Conservation (phyloP, 2,888 invertebrate species). For the Epinotia ramella region DNA sequence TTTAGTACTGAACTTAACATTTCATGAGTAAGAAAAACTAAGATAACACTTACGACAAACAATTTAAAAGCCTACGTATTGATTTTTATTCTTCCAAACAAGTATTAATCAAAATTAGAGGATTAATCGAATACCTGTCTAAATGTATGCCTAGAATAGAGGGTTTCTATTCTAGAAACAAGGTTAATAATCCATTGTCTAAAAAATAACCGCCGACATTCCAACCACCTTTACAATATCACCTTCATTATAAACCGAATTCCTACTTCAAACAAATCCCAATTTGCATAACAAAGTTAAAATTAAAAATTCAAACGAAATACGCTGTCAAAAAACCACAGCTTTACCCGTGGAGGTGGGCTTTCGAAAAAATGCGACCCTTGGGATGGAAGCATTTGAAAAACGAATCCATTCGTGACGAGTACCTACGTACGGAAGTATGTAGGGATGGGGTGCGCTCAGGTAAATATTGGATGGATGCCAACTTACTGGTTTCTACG, state of each 20-base stretch:
- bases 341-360: slow-evolving; percentile 19
- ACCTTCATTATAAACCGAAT: slow-evolving; percentile 24
- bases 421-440: not conserved
- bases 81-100: no score
- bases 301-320: slow-evolving; percentile 45
- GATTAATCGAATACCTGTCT: no score
- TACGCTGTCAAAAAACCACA: slow-evolving; percentile 40
- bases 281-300: slow-evolving; percentile 43
- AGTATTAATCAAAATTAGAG: no score
- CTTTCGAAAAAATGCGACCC: slow-evolving; percentile 39
- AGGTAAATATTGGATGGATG: slow-evolving; percentile 5
- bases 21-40: no score
- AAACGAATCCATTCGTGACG: slow-evolving; percentile 22
- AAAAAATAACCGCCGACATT: not conserved
- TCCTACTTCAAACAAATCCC: slow-evolving; percentile 38
- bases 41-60: no score
- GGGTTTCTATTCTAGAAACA: no score
- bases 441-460: slow-evolving; percentile 12
- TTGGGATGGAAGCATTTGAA: slow-evolving; percentile 31
- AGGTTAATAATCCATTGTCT: no score
- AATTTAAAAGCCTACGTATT: no score
- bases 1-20: no score
- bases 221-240: slow-evolving; percentile 12
- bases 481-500: not conserved
- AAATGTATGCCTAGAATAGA: no score